Evolutionary conservation across 2,888 invertebrate species (phyloP).

Genomic region (Morpho deidamia): DNA sequence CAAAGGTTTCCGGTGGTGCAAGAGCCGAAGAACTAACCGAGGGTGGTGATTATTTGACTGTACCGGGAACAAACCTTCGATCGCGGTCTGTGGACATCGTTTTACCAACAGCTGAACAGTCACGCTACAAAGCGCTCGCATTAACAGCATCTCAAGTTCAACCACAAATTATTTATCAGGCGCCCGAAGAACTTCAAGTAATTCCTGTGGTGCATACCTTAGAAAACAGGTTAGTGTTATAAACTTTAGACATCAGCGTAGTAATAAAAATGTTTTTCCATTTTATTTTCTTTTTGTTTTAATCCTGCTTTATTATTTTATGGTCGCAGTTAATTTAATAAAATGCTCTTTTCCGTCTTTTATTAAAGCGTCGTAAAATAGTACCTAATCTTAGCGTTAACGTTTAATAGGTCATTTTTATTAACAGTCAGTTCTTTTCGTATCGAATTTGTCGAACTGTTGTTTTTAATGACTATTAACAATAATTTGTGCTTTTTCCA

Average conservation of each 20-base stretch:
- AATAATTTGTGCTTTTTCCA: not conserved
- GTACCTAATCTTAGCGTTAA: not conserved
- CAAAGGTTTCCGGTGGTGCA: slow-evolving; percentile 84
- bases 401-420: not conserved
- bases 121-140: slow-evolving; percentile 90
- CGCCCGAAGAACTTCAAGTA: slow-evolving; percentile 32
- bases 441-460: too few relatives aligned
- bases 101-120: slow-evolving; percentile 90
- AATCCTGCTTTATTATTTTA: slow-evolving; percentile 23
- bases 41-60: slow-evolving; percentile 80
- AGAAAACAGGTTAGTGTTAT: slow-evolving; percentile 54
- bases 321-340: slow-evolving; percentile 1
- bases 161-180: slow-evolving; percentile 37
- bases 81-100: slow-evolving; percentile 93
- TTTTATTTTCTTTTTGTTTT: slow-evolving; percentile 27
- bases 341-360: slow-evolving; percentile 1
- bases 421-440: too few relatives aligned
- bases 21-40: slow-evolving; percentile 85
- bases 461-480: not conserved
- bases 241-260: slow-evolving; percentile 2
- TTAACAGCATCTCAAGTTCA: slow-evolving; percentile 76
- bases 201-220: slow-evolving; percentile 32
- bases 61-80: slow-evolving; percentile 85
- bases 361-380: not conserved
- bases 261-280: slow-evolving; percentile 22